Percentiles rank a stretch among this genome's conserved stretches.
Evolutionary conservation across 2,888 invertebrate genomes (phyloP).

Genomic region (Phania funesta): DNA sequence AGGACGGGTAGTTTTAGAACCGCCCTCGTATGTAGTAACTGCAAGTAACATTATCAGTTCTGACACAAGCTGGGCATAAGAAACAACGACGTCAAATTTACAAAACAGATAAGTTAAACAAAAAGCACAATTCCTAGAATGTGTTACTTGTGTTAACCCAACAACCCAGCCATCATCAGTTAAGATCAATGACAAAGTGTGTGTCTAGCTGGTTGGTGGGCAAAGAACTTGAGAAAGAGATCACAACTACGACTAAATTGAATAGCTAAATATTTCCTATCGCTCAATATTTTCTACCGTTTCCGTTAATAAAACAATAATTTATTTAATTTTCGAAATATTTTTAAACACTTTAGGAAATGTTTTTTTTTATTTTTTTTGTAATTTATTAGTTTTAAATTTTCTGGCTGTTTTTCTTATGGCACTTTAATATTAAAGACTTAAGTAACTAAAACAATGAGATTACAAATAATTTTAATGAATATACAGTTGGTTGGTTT

Average conservation of each 20-base stretch:
- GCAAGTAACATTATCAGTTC: background rate
- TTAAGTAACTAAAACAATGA: conserved; percentile 74
- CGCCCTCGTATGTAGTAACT: background rate
- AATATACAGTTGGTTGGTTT: conserved; percentile 37
- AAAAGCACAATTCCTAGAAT: background rate
- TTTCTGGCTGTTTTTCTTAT: conserved; percentile 71
- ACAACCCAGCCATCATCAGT: background rate
- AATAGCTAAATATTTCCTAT: background rate
- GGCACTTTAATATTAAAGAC: conserved; percentile 73
- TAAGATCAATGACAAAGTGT: background rate
- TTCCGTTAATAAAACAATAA: conserved; percentile 51
- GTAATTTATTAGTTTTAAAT: conserved; percentile 49
- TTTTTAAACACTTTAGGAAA: conserved; percentile 49
- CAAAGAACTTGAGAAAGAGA: too few species aligned
- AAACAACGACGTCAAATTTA: background rate
- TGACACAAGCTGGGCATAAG: background rate
- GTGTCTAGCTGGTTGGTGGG: background rate
- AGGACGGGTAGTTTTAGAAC: background rate
- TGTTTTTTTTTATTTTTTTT: conserved; percentile 39
- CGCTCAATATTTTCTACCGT: background rate
- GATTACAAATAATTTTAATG: conserved; percentile 72
- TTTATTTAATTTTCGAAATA: conserved; percentile 59
- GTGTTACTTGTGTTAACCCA: background rate
- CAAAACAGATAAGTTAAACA: background rate
- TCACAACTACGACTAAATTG: background rate